Percentiles rank a stretch among this genome's conserved stretches.
These are phyloP conservation scores for Empidonax alnorum DNA, from an alignment of 2,113 vertebrate genomes.

Conservation along the genomic window DNA sequence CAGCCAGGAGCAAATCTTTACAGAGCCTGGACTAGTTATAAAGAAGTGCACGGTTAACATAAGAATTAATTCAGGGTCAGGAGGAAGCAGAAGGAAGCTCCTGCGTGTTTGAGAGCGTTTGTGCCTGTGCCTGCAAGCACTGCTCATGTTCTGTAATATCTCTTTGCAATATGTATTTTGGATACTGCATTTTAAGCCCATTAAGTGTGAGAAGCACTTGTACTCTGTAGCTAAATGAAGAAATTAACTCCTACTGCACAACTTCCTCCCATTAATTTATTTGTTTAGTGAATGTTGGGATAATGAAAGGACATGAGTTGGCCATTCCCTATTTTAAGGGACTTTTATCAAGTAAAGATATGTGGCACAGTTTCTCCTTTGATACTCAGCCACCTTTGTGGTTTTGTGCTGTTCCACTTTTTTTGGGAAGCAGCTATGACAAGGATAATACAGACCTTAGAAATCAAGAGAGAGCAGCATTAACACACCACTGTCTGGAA, in stretches of 20 bases:
- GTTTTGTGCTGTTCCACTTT: background rate
- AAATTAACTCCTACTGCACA: background rate
- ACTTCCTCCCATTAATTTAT: background rate
- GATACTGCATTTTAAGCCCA: background rate
- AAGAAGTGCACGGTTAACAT: background rate
- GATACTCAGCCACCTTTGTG: background rate
- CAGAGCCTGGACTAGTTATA: background rate
- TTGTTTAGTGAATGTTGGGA: background rate
- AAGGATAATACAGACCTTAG: background rate
- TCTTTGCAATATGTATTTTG: background rate
- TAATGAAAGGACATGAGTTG: background rate
- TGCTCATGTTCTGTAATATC: background rate
- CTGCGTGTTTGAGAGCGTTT: background rate
- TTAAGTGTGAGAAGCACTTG: conserved; percentile 6
- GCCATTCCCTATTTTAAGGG: background rate
- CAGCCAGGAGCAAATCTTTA: background rate
- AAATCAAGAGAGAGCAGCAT: background rate
- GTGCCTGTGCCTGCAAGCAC: background rate
- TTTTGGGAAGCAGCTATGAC: background rate
- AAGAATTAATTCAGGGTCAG: background rate
- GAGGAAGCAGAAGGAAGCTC: background rate
- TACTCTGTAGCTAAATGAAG: background rate
- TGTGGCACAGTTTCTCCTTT: background rate
- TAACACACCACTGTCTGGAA: background rate
- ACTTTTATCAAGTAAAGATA: background rate